These are phyloP conservation scores for Caenorhabditis wallacei DNA, from an alignment of 2,888 invertebrate genomes.

Conservation along the genomic window DNA sequence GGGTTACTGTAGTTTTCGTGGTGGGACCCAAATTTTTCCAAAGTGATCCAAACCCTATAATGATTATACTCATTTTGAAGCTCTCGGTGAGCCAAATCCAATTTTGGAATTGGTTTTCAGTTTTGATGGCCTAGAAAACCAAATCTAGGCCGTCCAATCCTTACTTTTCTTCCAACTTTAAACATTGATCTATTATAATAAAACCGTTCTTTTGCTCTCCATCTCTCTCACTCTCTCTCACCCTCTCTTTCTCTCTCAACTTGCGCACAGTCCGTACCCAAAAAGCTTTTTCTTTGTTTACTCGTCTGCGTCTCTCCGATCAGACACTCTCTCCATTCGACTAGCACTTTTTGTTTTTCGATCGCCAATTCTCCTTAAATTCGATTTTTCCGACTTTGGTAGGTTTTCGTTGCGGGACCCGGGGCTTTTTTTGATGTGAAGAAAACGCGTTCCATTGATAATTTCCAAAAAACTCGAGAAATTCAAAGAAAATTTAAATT, in stretches of 20 bases:
- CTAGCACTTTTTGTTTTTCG: constrained; percentile 16
- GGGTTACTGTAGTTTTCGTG: background rate
- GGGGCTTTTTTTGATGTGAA: no score
- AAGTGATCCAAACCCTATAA: background rate
- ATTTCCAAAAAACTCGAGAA: no score
- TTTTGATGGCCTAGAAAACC: background rate
- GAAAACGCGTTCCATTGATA: no score
- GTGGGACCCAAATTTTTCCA: background rate
- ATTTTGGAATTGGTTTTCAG: background rate
- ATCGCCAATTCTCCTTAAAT: background rate
- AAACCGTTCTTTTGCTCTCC: constrained; percentile 29
- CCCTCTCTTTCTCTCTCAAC: background rate
- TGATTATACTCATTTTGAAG: constrained; percentile 7
- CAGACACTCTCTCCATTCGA: constrained; percentile 13
- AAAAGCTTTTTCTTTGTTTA: constrained; percentile 20
- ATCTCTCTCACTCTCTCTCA: background rate
- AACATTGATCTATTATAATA: background rate
- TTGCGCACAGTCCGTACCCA: constrained; percentile 3
- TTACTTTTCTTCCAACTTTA: background rate
- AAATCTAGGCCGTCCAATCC: background rate
- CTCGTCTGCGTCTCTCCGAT: constrained; percentile 16
- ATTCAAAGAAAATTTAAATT: no score
- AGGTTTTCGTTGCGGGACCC: background rate
- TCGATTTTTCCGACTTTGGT: no score
- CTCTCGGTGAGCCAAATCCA: background rate